These are phyloP conservation scores for Lutjanus erythropterus DNA, from an alignment of 2,113 vertebrate species.

Conservation along the genomic window DNA sequence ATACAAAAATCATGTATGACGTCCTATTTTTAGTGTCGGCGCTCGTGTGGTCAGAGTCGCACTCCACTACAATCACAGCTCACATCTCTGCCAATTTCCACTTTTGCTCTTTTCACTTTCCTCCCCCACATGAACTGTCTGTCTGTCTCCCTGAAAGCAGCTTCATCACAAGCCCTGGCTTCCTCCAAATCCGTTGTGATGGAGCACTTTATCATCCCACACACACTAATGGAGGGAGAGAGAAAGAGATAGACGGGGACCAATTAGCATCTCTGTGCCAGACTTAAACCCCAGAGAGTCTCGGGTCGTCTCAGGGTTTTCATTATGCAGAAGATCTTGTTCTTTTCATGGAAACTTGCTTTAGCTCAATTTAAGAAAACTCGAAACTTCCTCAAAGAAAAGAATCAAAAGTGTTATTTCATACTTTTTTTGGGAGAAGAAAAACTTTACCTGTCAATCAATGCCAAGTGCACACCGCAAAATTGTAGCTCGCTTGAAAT, in stretches of 20 bases:
- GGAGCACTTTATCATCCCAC: slow-evolving; percentile 40
- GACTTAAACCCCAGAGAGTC: slow-evolving; percentile 55
- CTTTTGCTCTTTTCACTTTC: slow-evolving; percentile 31
- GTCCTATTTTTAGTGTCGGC: slow-evolving; percentile 24
- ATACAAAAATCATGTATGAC: neutral
- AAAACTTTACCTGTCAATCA: slow-evolving; percentile 34
- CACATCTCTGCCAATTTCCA: slow-evolving; percentile 42
- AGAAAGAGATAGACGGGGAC: slow-evolving; percentile 47
- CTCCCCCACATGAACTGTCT: slow-evolving; percentile 30
- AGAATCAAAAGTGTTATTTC: slow-evolving; percentile 14
- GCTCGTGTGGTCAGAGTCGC: slow-evolving; percentile 4
- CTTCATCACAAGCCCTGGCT: slow-evolving; percentile 20
- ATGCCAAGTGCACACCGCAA: neutral
- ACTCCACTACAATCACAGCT: slow-evolving; percentile 39
- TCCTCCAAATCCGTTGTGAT: slow-evolving; percentile 35
- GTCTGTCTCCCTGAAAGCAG: slow-evolving; percentile 33
- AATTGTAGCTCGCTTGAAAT: neutral
- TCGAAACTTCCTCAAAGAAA: slow-evolving; percentile 22
- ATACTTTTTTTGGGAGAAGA: neutral
- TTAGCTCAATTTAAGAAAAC: slow-evolving; percentile 24
- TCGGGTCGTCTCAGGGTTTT: slow-evolving; percentile 20
- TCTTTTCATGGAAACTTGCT: slow-evolving; percentile 29
- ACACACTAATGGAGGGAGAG: slow-evolving; percentile 38
- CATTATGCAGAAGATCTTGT: slow-evolving; percentile 31
- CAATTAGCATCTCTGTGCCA: slow-evolving; percentile 62